Evolutionary conservation across 2,888 invertebrate genomes (phyloP).

Genomic region (Cryptocheilus praepositus): DNA sequence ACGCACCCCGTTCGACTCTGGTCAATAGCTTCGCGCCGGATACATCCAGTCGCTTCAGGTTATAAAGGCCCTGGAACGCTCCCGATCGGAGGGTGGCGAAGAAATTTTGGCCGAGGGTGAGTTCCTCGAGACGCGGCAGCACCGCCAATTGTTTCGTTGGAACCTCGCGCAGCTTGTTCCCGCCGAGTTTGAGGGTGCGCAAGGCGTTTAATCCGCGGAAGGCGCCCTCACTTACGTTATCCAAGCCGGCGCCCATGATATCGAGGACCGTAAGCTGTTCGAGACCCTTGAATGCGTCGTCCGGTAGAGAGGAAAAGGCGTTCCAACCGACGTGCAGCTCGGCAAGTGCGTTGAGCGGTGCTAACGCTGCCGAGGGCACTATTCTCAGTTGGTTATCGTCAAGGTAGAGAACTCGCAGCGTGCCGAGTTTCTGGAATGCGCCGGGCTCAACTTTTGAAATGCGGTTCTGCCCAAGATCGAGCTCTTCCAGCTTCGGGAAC

Average conservation of each 20-base stretch:
- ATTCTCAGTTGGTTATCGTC: slow-evolving; percentile 89
- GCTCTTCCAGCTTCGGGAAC: slow-evolving; percentile 86
- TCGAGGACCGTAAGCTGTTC: slow-evolving; percentile 86
- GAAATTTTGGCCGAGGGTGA: slow-evolving; percentile 89
- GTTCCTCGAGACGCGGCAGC: slow-evolving; percentile 85
- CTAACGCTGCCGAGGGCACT: slow-evolving; percentile 85
- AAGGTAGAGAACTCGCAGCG: slow-evolving; percentile 87
- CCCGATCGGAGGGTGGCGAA: slow-evolving; percentile 83
- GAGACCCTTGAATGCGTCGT: slow-evolving; percentile 87
- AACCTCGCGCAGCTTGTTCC: slow-evolving; percentile 84
- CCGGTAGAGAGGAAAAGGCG: slow-evolving; percentile 85
- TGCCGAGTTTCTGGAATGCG: slow-evolving; percentile 85
- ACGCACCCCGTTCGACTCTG: slow-evolving; percentile 85
- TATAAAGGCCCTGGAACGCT: slow-evolving; percentile 86
- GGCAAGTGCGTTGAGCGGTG: slow-evolving; percentile 85
- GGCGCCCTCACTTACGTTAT: slow-evolving; percentile 85
- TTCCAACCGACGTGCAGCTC: slow-evolving; percentile 91
- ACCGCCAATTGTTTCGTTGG: slow-evolving; percentile 86
- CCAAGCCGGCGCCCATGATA: slow-evolving; percentile 87
- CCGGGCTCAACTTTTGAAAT: slow-evolving; percentile 86
- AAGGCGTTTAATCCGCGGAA: slow-evolving; percentile 86
- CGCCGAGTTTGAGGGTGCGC: slow-evolving; percentile 86
- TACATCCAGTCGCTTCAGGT: slow-evolving; percentile 85
- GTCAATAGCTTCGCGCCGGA: slow-evolving; percentile 86
- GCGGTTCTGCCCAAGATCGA: slow-evolving; percentile 90